Percentiles rank a stretch among this genome's conserved stretches.
Conservation (phyloP, 2,888 invertebrate genomes). For the Spicauda simplicius region DNA sequence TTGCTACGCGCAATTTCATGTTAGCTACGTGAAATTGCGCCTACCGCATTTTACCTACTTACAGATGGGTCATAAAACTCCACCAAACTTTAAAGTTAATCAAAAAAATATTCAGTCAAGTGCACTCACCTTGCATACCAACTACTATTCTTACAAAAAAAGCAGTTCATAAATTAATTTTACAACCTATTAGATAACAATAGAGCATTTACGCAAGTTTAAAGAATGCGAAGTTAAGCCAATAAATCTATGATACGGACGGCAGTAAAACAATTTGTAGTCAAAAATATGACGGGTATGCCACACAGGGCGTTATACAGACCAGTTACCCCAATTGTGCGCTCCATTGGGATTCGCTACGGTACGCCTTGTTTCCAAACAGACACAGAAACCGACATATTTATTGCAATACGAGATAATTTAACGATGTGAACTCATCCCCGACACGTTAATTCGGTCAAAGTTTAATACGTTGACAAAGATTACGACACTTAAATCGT, state of each 20-base stretch:
- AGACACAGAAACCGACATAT: conserved; percentile 65
- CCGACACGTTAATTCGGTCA: conserved; percentile 78
- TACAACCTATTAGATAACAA: conserved; percentile 33
- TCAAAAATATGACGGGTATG: conserved; percentile 51
- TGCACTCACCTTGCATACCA: neutral
- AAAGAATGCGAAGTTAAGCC: conserved; percentile 36
- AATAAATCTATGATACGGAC: conserved; percentile 47
- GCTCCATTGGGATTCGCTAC: conserved; percentile 77
- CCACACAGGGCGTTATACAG: conserved; percentile 52
- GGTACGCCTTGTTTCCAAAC: conserved; percentile 79
- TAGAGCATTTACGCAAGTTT: conserved; percentile 25
- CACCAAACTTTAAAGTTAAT: neutral
- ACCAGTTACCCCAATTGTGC: conserved; percentile 59
- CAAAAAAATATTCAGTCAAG: neutral
- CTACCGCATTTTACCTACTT: too few relatives aligned
- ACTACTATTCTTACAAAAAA: neutral
- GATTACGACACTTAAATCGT: conserved; percentile 71
- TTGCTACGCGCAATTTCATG: too few relatives aligned
- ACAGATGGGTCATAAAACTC: too few relatives aligned
- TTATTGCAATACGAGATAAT: conserved; percentile 80
- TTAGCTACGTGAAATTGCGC: too few relatives aligned
- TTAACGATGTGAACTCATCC: conserved; percentile 80
- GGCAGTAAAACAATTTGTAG: conserved; percentile 44
- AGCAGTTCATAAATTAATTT: conserved; percentile 33
- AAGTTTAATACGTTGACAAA: conserved; percentile 83